phyloP scores from a whole-genome alignment of 2,113 vertebrate genomes.

The Heloderma charlesbogerti region DNA sequence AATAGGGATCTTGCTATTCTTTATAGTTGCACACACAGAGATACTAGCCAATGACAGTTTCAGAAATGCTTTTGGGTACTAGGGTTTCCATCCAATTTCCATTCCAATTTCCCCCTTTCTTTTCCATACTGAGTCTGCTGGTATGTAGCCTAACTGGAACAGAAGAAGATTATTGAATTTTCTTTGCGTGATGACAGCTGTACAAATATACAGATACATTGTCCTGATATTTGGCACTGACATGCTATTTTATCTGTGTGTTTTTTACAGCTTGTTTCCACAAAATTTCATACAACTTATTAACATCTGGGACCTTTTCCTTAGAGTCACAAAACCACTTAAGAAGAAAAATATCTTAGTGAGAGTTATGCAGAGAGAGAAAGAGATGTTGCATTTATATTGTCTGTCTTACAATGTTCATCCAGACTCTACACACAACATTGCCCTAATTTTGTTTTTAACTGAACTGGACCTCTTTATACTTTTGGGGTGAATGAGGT shows the following conservation, averaged over 20 bases:
- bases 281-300: slow-evolving; percentile 82
- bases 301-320: slow-evolving; percentile 83
- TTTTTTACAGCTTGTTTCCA: slow-evolving; percentile 87
- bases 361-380: background rate
- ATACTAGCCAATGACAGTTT: slow-evolving; percentile 61
- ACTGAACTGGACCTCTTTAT: slow-evolving; percentile 77
- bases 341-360: slow-evolving; percentile 69
- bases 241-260: slow-evolving; percentile 80
- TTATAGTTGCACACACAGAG: slow-evolving; percentile 46
- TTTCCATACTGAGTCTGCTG: slow-evolving; percentile 65
- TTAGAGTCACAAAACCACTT: slow-evolving; percentile 82
- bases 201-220: slow-evolving; percentile 81
- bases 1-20: background rate
- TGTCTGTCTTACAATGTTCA: slow-evolving; percentile 74
- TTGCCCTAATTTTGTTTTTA: slow-evolving; percentile 78
- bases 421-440: slow-evolving; percentile 67
- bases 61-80: slow-evolving; percentile 4
- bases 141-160: slow-evolving; percentile 83
- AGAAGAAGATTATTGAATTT: slow-evolving; percentile 83
- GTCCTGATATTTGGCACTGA: slow-evolving; percentile 85
- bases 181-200: slow-evolving; percentile 80
- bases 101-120: slow-evolving; percentile 26
- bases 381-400: slow-evolving; percentile 69
- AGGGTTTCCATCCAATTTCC: slow-evolving; percentile 6
- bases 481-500: slow-evolving; percentile 78